Evolutionary conservation across 2,888 invertebrate species (phyloP), one percentile per base, ranked within the genome.

Genomic region (Mamestra brassicae): DNA sequence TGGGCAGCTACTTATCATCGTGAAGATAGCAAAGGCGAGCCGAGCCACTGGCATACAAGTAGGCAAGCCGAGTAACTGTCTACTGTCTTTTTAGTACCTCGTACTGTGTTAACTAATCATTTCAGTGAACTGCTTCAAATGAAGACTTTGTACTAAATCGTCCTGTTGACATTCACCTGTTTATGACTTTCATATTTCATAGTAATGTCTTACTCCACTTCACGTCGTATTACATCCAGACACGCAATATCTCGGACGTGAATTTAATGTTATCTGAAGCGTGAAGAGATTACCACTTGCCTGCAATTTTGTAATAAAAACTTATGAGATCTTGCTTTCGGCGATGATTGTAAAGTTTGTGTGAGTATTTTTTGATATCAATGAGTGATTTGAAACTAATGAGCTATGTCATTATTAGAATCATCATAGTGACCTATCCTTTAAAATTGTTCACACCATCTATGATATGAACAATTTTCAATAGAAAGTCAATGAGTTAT

Each of bases 211-310:
- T 57, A 36, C 64, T 81, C 15, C 42, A 58, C 45, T 55, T 4
- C n/a, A 52, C 60, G 65, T 57, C 61, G 66, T 55, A 60, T 70
- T 84, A 50, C 63, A 36, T 15, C 6, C 17, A 17, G n/a, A 11
- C 83, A 79, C 79, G 80, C 72, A 83, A 83, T 63, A 55, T 55
- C 36, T 64, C 47, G n/a, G 15, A 34, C 65, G 60, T 72, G 58
- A 64, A 64, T 83, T 72, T 57, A 63, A 58, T 74, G 42, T 58
- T 38, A 34, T 75, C 77, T 71, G 84, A 73, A 70, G 55, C 69
- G 65, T 76, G 72, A 65, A 76, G 11, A 71, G 58, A 71, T 67
- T 62, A 55, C 57, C 38, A 68, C 78, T 11, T 42, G 0, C 54
- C 57, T 47, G 65, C 5, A n/a, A 60, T 69, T 60, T 84, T 52